A percentile compares a stretch with the other conserved stretches of the same genome.
phyloP scores from a whole-genome alignment of 2,797 vertebrate genomes.

The Diglossa cyanea region DNA sequence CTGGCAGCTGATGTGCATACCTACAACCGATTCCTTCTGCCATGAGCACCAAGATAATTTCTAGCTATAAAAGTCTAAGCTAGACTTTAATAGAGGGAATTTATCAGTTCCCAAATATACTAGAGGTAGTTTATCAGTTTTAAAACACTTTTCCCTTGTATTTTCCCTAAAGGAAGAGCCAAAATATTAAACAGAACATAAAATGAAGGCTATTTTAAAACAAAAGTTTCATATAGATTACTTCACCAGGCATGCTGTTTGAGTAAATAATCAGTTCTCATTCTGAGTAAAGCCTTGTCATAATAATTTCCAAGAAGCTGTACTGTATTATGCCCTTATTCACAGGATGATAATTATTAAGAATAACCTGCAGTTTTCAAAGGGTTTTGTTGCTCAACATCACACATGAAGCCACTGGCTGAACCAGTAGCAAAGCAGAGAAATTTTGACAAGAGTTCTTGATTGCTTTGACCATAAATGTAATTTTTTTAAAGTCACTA shows the following conservation, averaged over 20 bases:
- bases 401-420: background rate
- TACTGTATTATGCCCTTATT: background rate
- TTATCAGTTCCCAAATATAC: background rate
- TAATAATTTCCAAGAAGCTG: background rate
- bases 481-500: background rate
- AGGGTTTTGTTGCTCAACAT: rapidly evolving
- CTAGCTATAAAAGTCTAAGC: background rate
- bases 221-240: background rate
- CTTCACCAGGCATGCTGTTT: background rate
- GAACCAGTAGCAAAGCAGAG: background rate
- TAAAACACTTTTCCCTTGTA: background rate
- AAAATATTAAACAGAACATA: background rate
- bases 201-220: background rate
- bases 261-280: background rate
- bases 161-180: background rate
- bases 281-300: background rate
- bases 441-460: background rate
- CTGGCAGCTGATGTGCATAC: background rate
- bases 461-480: background rate
- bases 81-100: background rate
- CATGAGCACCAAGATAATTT: background rate
- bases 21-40: background rate
- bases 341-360: background rate
- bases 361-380: background rate
- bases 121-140: background rate